A percentile compares a stretch with the other conserved stretches of the same genome.
phyloP scores from a whole-genome alignment of 2,113 vertebrate genomes.

The Paratilapia polleni region DNA sequence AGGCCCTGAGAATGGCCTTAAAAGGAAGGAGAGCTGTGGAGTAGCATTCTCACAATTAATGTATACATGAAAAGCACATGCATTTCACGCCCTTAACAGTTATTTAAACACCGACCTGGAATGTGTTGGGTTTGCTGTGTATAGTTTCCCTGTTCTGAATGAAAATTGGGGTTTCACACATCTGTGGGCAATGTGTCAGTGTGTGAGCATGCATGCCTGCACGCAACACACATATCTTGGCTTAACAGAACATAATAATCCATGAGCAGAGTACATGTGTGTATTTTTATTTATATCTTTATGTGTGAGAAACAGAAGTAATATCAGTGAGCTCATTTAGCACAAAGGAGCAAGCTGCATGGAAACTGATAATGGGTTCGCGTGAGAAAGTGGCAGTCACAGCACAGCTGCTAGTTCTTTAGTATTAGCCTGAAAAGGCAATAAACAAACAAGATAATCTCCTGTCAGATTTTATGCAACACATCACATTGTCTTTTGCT shows the following conservation, averaged over 20 bases:
- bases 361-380: conserved; percentile 65
- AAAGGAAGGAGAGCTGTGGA: conserved; percentile 73
- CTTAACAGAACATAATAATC: conserved; percentile 20
- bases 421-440: conserved; percentile 6
- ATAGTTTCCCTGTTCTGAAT: neutral
- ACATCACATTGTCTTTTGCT: neutral
- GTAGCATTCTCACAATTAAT: conserved; percentile 56
- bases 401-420: conserved; percentile 18
- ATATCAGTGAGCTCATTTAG: conserved; percentile 49
- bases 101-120: neutral
- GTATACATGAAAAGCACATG: conserved; percentile 15
- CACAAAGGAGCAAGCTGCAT: conserved; percentile 70
- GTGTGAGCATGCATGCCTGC: neutral
- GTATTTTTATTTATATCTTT: conserved; percentile 32
- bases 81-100: conserved; percentile 22
- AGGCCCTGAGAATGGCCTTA: conserved; percentile 76
- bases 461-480: conserved; percentile 50
- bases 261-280: neutral
- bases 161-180: conserved; percentile 20
- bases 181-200: conserved; percentile 1
- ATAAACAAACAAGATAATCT: conserved; percentile 51
- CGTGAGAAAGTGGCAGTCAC: conserved; percentile 57
- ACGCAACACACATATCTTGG: neutral
- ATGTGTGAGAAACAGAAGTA: conserved; percentile 45
- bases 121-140: neutral